Evolutionary conservation across 2,797 vertebrate species (phyloP).

Genomic region (Coregonus ussuriensis): DNA sequence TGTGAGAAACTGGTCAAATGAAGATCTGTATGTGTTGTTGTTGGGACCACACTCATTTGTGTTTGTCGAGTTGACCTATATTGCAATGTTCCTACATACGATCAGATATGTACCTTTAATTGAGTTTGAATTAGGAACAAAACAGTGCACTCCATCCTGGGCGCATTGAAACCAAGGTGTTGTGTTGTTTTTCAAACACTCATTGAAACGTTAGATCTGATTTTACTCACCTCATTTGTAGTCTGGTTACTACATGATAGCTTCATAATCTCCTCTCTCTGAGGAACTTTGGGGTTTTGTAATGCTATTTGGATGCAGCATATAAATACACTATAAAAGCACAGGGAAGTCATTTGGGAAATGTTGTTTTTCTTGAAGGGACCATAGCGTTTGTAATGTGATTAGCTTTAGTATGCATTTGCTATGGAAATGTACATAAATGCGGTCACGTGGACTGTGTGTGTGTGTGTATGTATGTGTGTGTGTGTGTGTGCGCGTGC

Average conservation of each 20-base stretch:
- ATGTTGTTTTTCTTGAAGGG: background rate
- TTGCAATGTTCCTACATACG: background rate
- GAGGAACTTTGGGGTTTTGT: conserved; percentile 1
- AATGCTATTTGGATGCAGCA: background rate
- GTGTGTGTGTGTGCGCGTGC: background rate
- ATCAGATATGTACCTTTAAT: background rate
- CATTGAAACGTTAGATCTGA: conserved; percentile 34
- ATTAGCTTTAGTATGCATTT: conserved; percentile 57
- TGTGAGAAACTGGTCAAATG: too few species aligned
- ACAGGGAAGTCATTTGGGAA: conserved; percentile 34
- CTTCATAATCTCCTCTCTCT: conserved; percentile 18
- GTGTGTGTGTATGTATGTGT: background rate
- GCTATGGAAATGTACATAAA: conserved; percentile 67
- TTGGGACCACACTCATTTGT: background rate
- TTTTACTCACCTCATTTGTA: conserved; percentile 23
- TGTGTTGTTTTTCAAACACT: conserved; percentile 24
- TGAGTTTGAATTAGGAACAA: conserved; percentile 7
- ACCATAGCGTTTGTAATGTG: conserved; percentile 42
- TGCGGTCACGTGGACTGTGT: conserved; percentile 38
- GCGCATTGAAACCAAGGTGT: conserved; percentile 16
- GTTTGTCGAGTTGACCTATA: background rate
- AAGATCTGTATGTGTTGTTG: background rate
- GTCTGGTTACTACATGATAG: conserved; percentile 9
- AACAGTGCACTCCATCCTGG: conserved; percentile 22
- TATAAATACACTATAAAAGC: conserved; percentile 7